A percentile compares a stretch with the other conserved stretches of the same genome.
These are phyloP conservation scores for Scyliorhinus canicula DNA, from an alignment of 2,797 vertebrate genomes.

Conservation along the genomic window DNA sequence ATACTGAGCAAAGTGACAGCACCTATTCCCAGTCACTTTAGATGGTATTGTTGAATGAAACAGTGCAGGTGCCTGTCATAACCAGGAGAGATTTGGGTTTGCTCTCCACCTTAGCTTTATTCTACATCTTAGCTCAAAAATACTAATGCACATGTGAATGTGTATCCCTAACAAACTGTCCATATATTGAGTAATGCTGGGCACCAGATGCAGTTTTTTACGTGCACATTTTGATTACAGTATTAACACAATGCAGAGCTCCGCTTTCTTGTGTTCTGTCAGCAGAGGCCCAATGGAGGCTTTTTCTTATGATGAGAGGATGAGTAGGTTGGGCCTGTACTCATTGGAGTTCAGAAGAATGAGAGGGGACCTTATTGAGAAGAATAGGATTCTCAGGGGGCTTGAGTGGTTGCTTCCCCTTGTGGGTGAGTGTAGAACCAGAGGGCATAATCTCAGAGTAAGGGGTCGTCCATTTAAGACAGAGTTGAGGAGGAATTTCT, in stretches of 20 bases:
- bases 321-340: too few relatives aligned
- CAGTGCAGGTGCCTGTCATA: neutral
- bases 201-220: neutral
- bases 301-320: too few relatives aligned
- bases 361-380: too few relatives aligned
- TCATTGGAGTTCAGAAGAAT: too few relatives aligned
- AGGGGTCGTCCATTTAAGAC: too few relatives aligned
- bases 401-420: too few relatives aligned
- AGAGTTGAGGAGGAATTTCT: too few relatives aligned
- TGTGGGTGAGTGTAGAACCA: too few relatives aligned
- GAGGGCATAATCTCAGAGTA: too few relatives aligned
- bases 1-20: neutral
- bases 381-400: too few relatives aligned
- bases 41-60: neutral
- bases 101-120: neutral
- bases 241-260: neutral
- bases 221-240: neutral
- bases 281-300: neutral
- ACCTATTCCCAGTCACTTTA: neutral
- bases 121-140: neutral
- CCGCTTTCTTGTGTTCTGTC: neutral
- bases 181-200: neutral
- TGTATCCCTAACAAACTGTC: neutral
- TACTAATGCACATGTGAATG: neutral
- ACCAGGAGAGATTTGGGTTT: neutral